phyloP scores from a whole-genome alignment of 1,140 invertebrate genomes.

The Zaprionus kolodkinae region DNA sequence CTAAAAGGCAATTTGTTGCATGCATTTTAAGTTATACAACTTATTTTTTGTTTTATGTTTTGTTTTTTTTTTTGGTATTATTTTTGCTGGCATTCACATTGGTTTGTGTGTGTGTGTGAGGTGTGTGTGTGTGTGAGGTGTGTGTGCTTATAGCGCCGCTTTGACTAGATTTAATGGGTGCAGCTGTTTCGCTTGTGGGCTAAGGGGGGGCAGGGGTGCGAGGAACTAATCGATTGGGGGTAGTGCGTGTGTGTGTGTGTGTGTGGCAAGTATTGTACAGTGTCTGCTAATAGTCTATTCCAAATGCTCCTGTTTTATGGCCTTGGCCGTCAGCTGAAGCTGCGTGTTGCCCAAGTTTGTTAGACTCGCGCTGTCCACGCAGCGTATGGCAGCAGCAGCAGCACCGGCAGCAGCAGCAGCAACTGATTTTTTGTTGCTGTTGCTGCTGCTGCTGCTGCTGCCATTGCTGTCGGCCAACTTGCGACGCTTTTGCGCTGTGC shows the following conservation, averaged over 20 bases:
- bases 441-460: background rate
- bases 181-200: conserved; percentile 26
- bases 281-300: conserved; percentile 36
- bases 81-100: conserved; percentile 58
- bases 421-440: conserved; percentile 15
- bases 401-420: conserved; percentile 7
- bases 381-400: conserved; percentile 50
- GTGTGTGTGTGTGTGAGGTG: conserved; percentile 17
- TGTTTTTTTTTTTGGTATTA: conserved; percentile 31
- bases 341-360: conserved; percentile 39
- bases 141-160: conserved; percentile 47
- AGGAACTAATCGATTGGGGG: background rate
- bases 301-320: conserved; percentile 66
- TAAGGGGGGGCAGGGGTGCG: background rate
- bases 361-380: conserved; percentile 63
- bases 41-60: conserved; percentile 1
- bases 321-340: conserved; percentile 57
- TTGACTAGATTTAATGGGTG: conserved; percentile 68
- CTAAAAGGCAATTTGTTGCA: conserved; percentile 22
- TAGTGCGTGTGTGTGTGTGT: background rate
- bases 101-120: conserved; percentile 29
- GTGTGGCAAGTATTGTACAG: conserved; percentile 21
- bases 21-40: conserved; percentile 1
- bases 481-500: conserved; percentile 46
- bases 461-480: conserved; percentile 35